phyloP scores from a whole-genome alignment of 1,140 invertebrate species.

The Drosophila cardini region DNA sequence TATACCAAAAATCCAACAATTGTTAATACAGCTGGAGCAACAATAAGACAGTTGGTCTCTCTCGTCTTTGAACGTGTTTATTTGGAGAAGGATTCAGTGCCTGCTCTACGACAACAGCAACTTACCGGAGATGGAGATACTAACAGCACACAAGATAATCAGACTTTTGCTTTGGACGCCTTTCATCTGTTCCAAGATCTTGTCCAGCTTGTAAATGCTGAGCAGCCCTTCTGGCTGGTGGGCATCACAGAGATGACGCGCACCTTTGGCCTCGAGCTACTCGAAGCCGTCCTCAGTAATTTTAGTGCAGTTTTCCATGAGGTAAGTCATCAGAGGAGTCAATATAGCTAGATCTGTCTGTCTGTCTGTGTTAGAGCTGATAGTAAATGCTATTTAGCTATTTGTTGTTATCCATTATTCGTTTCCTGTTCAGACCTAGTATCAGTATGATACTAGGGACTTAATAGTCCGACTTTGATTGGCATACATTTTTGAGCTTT shows the following conservation, averaged over 20 bases:
- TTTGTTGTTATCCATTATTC: too few species aligned
- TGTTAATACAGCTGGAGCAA: conserved; percentile 98
- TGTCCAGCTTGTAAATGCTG: conserved; percentile 97
- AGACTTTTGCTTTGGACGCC: conserved; percentile 96
- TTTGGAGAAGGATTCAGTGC: conserved; percentile 86
- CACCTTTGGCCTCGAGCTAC: conserved; percentile 97
- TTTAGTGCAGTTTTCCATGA: conserved; percentile 97
- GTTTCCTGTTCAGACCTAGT: too few species aligned
- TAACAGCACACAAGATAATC: conserved; percentile 86
- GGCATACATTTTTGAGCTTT: too few species aligned
- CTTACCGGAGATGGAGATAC: conserved; percentile 22
- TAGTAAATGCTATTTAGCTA: too few species aligned
- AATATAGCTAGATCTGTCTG: neutral
- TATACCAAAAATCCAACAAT: conserved; percentile 95
- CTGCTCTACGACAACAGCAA: conserved; percentile 61
- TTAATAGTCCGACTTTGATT: too few species aligned
- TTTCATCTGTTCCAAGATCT: conserved; percentile 98
- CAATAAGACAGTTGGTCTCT: conserved; percentile 97
- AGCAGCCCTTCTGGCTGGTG: conserved; percentile 96
- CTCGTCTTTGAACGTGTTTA: conserved; percentile 98
- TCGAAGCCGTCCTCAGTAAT: conserved; percentile 96
- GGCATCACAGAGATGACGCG: conserved; percentile 98
- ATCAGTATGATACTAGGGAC: too few species aligned
- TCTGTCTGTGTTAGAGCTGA: neutral
- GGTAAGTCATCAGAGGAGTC: conserved; percentile 85